phyloP scores from a whole-genome alignment of 2,113 vertebrate genomes.

The Rhegmatorhina hoffmannsi region DNA sequence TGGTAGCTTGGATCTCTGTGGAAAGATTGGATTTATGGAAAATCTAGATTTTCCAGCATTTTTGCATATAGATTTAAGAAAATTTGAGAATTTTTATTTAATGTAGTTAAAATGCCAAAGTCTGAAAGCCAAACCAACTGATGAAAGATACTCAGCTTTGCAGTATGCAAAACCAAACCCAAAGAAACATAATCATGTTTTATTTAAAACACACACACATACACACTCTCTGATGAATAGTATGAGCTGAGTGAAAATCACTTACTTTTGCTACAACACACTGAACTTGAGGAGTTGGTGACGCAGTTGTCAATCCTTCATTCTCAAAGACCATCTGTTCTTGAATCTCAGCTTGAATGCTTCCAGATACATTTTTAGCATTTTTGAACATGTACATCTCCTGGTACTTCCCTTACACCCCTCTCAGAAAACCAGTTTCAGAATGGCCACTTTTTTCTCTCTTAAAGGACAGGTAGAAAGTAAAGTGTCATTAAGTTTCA shows the following conservation, averaged over 20 bases:
- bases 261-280: background rate
- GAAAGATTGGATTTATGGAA: background rate
- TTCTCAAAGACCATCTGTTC: constrained; percentile 19
- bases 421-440: background rate
- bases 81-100: background rate
- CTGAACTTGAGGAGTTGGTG: background rate
- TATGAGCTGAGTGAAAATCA: background rate
- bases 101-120: background rate
- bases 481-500: background rate
- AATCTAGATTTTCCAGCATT: background rate
- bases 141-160: background rate
- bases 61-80: background rate
- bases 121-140: background rate
- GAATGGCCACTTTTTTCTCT: background rate
- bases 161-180: background rate
- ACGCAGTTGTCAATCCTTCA: background rate
- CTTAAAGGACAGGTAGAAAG: constrained; percentile 3
- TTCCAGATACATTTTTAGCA: background rate
- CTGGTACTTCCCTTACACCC: background rate
- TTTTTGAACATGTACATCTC: background rate
- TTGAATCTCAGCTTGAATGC: background rate
- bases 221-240: background rate
- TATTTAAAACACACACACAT: constrained; percentile 26
- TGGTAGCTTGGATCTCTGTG: background rate
- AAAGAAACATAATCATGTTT: constrained; percentile 25